These are phyloP conservation scores for Gallinago paraguaiae DNA, from an alignment of 2,113 vertebrate species.

Conservation along the genomic window DNA sequence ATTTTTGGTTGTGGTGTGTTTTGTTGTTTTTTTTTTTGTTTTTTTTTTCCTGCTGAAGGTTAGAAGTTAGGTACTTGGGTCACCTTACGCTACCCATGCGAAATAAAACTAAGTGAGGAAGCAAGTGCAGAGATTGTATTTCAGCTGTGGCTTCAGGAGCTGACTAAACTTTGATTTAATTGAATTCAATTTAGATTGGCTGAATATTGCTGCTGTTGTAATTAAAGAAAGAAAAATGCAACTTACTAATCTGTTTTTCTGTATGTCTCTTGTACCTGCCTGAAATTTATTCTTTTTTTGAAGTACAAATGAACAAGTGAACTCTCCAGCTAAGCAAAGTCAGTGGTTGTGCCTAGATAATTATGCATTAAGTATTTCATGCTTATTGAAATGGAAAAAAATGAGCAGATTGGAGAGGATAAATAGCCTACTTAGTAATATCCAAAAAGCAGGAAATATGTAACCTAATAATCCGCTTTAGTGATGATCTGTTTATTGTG, in stretches of 20 bases:
- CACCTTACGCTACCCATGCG: neutral
- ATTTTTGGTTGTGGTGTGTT: neutral
- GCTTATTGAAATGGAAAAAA: neutral
- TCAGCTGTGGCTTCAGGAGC: neutral
- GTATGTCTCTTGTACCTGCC: neutral
- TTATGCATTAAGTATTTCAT: neutral
- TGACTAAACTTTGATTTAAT: conserved; percentile 29
- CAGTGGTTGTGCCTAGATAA: neutral
- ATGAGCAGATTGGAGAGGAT: neutral
- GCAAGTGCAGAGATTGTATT: neutral
- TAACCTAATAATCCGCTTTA: neutral
- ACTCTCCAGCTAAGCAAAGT: neutral
- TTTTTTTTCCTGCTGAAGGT: neutral
- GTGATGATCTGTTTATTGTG: neutral
- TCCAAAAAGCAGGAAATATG: neutral
- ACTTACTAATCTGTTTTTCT: neutral
- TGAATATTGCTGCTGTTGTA: conserved; percentile 17
- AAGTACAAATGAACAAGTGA: neutral
- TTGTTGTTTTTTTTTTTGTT: neutral
- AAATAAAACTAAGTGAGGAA: conserved; percentile 11
- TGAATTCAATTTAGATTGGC: neutral
- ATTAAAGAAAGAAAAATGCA: neutral
- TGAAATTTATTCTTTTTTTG: neutral
- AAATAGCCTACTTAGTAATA: neutral
- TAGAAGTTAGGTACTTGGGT: neutral